A percentile compares a stretch with the other conserved stretches of the same genome.
phyloP scores from a whole-genome alignment of 2,797 vertebrate species.

The Peromyscus nudipes region DNA sequence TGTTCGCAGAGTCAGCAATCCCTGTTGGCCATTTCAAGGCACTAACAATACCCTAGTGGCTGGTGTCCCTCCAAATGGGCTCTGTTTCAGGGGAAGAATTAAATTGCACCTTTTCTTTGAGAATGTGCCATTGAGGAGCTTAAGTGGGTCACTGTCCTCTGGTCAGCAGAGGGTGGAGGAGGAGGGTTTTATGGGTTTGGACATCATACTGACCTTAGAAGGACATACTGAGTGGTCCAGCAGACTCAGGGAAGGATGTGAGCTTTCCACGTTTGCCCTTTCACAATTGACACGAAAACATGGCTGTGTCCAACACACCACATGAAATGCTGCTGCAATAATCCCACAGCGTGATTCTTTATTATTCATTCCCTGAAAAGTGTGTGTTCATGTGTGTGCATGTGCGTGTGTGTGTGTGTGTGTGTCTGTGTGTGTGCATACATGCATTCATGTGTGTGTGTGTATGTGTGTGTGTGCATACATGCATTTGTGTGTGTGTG shows the following conservation, averaged over 20 bases:
- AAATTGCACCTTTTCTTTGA: conserved; percentile 82
- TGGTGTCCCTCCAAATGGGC: conserved; percentile 92
- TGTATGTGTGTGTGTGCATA: too few relatives aligned
- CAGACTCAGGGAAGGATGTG: neutral
- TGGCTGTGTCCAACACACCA: neutral
- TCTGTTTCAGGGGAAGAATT: conserved; percentile 90
- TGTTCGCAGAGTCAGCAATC: conserved; percentile 98
- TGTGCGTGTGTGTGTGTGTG: neutral
- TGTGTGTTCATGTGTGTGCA: neutral
- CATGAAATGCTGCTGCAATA: neutral
- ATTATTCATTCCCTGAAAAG: conserved; percentile 44
- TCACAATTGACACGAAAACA: conserved; percentile 64
- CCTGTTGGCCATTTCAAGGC: conserved; percentile 95
- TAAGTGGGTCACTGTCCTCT: conserved; percentile 68
- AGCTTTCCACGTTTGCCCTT: neutral
- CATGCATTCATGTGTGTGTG: neutral
- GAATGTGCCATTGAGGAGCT: conserved; percentile 73
- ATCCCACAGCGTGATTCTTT: conserved; percentile 52
- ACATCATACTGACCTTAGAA: conserved; percentile 57
- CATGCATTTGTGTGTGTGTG: neutral
- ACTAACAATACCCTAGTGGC: conserved; percentile 94
- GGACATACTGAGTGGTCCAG: neutral
- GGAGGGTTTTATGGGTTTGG: neutral
- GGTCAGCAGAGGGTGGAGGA: conserved; percentile 48
- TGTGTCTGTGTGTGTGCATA: neutral